phyloP scores from a whole-genome alignment of 2,888 invertebrate species.

The Morpho helenor region DNA sequence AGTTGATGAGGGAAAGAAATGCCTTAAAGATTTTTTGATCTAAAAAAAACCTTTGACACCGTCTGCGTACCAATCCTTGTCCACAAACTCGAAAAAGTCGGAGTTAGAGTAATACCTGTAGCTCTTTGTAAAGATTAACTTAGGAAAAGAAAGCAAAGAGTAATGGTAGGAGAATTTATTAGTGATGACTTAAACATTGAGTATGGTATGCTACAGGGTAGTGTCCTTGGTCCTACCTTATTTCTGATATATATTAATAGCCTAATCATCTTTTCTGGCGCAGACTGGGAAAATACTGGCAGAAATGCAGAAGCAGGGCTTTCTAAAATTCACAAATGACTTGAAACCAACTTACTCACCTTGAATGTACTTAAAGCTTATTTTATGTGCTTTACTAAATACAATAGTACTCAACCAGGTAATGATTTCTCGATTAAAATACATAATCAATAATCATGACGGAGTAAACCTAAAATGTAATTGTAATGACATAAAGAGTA shows the following conservation, averaged over 20 bases:
- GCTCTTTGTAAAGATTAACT: too few relatives aligned
- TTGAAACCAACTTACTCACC: constrained; percentile 9
- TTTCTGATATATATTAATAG: too few relatives aligned
- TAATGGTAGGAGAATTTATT: too few relatives aligned
- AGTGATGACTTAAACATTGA: too few relatives aligned
- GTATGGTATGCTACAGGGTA: not conserved
- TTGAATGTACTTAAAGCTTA: constrained; percentile 1
- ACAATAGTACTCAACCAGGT: constrained; percentile 2
- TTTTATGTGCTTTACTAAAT: not conserved
- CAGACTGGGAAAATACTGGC: constrained; percentile 4
- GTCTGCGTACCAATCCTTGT: constrained; percentile 2
- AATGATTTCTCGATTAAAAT: not conserved
- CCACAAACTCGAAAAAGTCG: not conserved
- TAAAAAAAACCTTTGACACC: constrained; percentile 7
- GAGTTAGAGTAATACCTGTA: too few relatives aligned
- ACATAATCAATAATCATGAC: not conserved
- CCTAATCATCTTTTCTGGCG: not conserved
- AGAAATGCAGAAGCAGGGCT: constrained; percentile 5
- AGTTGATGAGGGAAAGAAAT: constrained; percentile 8
- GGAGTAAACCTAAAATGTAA: too few relatives aligned
- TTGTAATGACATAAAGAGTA: not conserved
- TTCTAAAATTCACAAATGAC: constrained; percentile 5
- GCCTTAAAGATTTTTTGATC: constrained; percentile 4
- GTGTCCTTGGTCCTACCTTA: too few relatives aligned
- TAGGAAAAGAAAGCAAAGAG: too few relatives aligned